A percentile compares a stretch with the other conserved stretches of the same genome.
Evolutionary conservation across 2,888 invertebrate species (phyloP).

Genomic region (Eristalis pertinax): DNA sequence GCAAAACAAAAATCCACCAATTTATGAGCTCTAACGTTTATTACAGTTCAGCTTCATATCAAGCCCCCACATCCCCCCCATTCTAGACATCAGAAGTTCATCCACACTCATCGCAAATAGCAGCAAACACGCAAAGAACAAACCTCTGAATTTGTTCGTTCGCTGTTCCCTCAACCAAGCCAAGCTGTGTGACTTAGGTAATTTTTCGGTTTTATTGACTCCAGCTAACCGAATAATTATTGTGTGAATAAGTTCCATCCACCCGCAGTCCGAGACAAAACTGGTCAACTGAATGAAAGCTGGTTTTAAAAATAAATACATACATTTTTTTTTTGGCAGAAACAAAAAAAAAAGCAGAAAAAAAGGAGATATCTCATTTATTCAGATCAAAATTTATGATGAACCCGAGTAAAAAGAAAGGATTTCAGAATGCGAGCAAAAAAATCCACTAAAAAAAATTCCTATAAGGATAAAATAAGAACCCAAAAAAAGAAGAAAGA

Average conservation of each 20-base stretch:
- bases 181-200: background rate
- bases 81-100: conserved; percentile 24
- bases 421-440: background rate
- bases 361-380: background rate
- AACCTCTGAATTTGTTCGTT: background rate
- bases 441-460: background rate
- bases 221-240: background rate
- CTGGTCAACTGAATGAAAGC: conserved; percentile 28
- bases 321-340: background rate
- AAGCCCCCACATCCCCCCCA: background rate
- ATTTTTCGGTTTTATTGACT: background rate
- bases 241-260: background rate
- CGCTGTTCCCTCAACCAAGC: background rate
- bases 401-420: background rate
- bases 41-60: background rate
- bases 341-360: background rate
- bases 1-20: background rate
- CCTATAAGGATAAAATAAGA: background rate
- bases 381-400: background rate
- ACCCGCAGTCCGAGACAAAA: background rate
- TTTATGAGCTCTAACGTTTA: conserved; percentile 18
- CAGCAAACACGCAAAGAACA: conserved; percentile 5
- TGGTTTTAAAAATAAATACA: conserved; percentile 23
- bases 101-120: conserved; percentile 9
- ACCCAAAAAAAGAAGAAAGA: background rate